A percentile compares a stretch with the other conserved stretches of the same genome.
Evolutionary conservation across 2,888 invertebrate genomes (phyloP).

Genomic region (Dasysyrphus albostriatus): DNA sequence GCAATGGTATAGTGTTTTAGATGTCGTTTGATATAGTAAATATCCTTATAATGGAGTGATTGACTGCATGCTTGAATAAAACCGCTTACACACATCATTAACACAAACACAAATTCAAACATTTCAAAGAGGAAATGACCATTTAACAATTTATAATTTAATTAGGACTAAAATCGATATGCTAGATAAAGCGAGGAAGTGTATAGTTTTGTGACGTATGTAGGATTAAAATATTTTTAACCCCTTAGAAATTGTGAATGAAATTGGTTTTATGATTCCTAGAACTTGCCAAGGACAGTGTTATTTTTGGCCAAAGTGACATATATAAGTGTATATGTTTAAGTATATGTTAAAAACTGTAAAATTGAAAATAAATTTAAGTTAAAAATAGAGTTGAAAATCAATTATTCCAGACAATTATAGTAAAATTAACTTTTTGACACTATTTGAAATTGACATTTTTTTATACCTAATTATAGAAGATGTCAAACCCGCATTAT

Average conservation of each 20-base stretch:
- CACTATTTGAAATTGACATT: no score
- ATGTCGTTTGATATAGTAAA: neutral
- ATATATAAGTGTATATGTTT: no score
- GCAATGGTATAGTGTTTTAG: neutral
- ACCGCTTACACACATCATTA: neutral
- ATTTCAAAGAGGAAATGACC: neutral
- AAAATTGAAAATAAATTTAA: no score
- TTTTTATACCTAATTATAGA: no score
- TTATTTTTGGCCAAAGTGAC: no score
- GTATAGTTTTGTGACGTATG: neutral
- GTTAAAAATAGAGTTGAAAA: no score
- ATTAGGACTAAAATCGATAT: neutral
- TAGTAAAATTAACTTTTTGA: no score
- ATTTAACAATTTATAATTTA: conserved; percentile 10
- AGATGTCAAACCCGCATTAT: no score
- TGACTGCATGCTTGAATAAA: neutral
- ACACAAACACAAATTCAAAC: neutral
- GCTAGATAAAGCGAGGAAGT: neutral
- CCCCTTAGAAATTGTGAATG: neutral
- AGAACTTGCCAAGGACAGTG: neutral
- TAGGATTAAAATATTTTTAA: conserved; percentile 5
- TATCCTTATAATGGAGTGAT: neutral
- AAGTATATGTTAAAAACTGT: no score
- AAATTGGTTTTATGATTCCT: neutral
- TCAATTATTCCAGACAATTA: no score